Percentiles rank a stretch among this genome's conserved stretches.
phyloP scores from a whole-genome alignment of 2,888 invertebrate species.

The Tolmerus cingulatus region DNA sequence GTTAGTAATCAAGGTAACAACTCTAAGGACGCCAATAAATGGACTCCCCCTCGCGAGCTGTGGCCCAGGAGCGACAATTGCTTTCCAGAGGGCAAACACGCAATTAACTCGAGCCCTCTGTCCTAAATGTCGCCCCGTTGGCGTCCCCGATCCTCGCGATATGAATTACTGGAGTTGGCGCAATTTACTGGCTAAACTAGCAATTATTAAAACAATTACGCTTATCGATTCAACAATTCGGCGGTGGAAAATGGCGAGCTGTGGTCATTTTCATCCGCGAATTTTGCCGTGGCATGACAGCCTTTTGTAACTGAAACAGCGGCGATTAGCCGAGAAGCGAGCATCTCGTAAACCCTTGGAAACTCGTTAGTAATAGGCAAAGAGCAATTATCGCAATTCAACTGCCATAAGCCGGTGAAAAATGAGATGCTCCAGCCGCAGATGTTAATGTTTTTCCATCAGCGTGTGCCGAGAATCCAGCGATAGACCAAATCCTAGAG shows the following conservation, averaged over 20 bases:
- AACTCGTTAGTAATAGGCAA: neutral
- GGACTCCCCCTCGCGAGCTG: neutral
- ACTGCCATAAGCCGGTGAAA: neutral
- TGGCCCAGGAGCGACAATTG: constrained; percentile 4
- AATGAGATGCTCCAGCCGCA: neutral
- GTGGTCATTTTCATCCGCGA: neutral
- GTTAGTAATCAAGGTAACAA: constrained; percentile 22
- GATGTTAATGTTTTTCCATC: constrained; percentile 11
- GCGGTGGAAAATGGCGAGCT: neutral
- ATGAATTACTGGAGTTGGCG: neutral
- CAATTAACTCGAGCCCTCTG: constrained; percentile 13
- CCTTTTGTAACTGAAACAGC: neutral
- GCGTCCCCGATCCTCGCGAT: neutral
- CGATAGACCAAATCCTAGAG: neutral
- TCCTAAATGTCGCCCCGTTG: neutral
- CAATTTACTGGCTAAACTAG: constrained; percentile 15
- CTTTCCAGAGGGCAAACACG: constrained; percentile 34
- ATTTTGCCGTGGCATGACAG: neutral
- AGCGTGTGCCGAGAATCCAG: neutral
- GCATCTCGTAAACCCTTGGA: neutral
- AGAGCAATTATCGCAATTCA: neutral
- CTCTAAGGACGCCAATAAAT: constrained; percentile 1
- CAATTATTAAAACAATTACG: constrained; percentile 28
- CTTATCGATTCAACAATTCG: constrained; percentile 18
- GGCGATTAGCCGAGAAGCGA: neutral